Evolutionary conservation across 2,888 invertebrate genomes (phyloP).

Genomic region (Coenonympha arcania): DNA sequence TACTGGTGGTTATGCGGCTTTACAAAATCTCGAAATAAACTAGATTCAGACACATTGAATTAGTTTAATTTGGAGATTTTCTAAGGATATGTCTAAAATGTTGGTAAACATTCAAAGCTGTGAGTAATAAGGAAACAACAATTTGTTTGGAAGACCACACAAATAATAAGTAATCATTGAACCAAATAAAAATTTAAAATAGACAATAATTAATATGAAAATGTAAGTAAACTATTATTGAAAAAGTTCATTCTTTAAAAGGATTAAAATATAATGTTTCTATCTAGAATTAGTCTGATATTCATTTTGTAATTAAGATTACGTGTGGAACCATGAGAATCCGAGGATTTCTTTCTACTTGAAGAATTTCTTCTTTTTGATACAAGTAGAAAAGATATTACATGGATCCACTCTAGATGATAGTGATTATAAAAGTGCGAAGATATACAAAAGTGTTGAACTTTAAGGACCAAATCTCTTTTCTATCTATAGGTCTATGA

Average conservation of each 20-base stretch:
- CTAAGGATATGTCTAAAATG: no score
- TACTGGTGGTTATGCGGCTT: background rate
- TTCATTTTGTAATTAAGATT: background rate
- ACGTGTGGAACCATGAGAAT: background rate
- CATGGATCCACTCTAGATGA: background rate
- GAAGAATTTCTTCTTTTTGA: background rate
- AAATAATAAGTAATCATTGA: no score
- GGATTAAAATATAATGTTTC: background rate
- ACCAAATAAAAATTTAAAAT: no score
- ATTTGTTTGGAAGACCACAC: no score
- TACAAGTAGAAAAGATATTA: background rate
- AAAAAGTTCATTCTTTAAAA: background rate
- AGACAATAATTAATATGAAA: no score
- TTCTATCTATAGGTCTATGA: background rate
- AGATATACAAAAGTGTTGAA: background rate
- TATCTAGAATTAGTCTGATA: background rate
- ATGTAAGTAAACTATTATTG: no score
- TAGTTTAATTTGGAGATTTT: no score
- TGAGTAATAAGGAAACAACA: background rate
- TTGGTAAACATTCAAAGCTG: no score
- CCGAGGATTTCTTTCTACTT: background rate
- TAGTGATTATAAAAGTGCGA: background rate
- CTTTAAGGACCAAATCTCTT: background rate
- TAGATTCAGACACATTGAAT: background rate
- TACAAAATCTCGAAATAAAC: background rate